Base-by-base conservation (phyloP, 2,113 vertebrate genomes). In the Psophia crepitans region DNA sequence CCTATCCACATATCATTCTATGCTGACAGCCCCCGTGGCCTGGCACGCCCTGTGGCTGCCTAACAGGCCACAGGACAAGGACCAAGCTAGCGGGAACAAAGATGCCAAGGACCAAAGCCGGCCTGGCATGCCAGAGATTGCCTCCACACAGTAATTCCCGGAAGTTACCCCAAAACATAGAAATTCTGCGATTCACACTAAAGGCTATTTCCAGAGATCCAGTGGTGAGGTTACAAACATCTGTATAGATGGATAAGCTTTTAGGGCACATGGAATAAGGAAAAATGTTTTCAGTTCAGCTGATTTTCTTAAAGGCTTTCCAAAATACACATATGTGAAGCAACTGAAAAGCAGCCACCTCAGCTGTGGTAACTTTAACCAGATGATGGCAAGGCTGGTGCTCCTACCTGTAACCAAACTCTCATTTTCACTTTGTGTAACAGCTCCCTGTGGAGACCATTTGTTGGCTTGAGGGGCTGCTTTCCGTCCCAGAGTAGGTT, bases 281-380 rank as follows among this genome's bases (percentile, higher is more conserved):
- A 28, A 65, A 60, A 22, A 32, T 6, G 5, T 22, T 64, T 54
- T 68, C 26, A 73, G 2, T 37, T 51, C 39, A 60, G 16, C 11
- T 60, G 7, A 37, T 44, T 14, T 69, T 76, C 30, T 69, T 28
- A 49, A 37, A 79, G 18, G 27, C 8, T 74, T 92, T 66, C 30
- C 57, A 64, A 78, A 23, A 5, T 3, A 37, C 1, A 28, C 0
- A 3, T 0, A 4, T 6, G 11, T 17, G n/a, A 78, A 39, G 20
- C 15, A 77, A 74, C 3, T 5, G 22, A 27, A 81, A 58, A 17
- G 35, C 37, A 57, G 41, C 24, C 51, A 48, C 30, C 28, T 65
- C 37, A 48, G 37, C 27, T 46, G 46, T 58, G 49, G n/a, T 30
- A 18, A 33, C 21, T 74, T 73, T 4, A 87, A n/a, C 17, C 30